Base-by-base conservation (phyloP, 2,888 invertebrate species). In the Pherbina coryleti region DNA sequence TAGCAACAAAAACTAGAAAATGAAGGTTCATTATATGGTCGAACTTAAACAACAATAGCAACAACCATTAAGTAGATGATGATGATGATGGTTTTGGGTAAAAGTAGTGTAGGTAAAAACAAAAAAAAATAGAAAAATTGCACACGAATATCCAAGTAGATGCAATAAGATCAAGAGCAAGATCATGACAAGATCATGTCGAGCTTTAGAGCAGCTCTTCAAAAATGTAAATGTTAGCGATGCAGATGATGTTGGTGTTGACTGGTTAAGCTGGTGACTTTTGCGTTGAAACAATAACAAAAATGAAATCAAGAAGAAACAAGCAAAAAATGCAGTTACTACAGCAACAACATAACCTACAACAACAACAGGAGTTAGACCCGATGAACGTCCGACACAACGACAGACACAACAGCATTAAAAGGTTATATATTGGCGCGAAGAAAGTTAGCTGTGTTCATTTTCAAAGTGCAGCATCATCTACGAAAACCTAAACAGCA, bases 191-290 rank as follows among this genome's bases (percentile, higher is more conserved):
- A 57, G 62, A 77, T 67, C 55, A 74, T 74, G 72, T 73, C 67
- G 77, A 66, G 53, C 75, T 51, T n/a, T 44, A 49, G 11, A 25
- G 62, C 75, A 55, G 55, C 22, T 28, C 28, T 28, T 81, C 82
- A 82, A 86, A n/a, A 67, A 22, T 55, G 19, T 37, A 44, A 49
- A 44, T 44, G 44, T 44, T 44, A 9, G 57, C 57, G 25, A 60
- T n/a, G 57, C 57, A 60, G 57, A 22, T 44, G 44, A 44, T 84
- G n/a, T n/a, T n/a, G 85, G 86, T 85, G 84, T 83, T 83, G 83
- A 85, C 84, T 81, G 80, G 84, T 84, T 85, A 84, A 86, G 85
- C 85, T 86, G 85, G 85, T 85, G 85, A 60, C 25, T 60, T 60
- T 60, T 14, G 19, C 25, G 57, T 76, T 79, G 60, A 69, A 53